A percentile compares a stretch with the other conserved stretches of the same genome.
Evolutionary conservation across 2,113 vertebrate species (phyloP).

Genomic region (Mustelus asterias): DNA sequence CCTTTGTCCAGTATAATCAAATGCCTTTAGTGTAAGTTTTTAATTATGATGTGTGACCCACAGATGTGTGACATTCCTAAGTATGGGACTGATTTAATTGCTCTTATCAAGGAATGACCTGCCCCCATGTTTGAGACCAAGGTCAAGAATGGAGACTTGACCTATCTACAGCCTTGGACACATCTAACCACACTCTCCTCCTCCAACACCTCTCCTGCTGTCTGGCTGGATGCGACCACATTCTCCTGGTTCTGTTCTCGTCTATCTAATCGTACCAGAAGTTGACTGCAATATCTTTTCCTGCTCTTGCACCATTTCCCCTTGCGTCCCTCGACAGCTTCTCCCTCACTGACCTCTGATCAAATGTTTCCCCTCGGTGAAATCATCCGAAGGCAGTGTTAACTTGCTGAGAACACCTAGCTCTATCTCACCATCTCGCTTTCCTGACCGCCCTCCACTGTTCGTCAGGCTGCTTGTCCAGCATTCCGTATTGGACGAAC

Average conservation of each 20-base stretch:
- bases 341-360: too few relatives aligned
- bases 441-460: too few relatives aligned
- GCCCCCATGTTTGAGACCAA: too few relatives aligned
- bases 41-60: too few relatives aligned
- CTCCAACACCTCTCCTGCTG: neutral
- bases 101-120: neutral
- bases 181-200: neutral
- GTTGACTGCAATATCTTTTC: neutral
- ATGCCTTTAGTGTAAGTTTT: neutral
- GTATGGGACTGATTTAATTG: neutral
- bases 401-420: neutral
- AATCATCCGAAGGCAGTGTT: neutral
- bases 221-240: neutral
- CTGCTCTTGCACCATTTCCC: neutral
- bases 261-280: neutral
- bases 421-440: neutral
- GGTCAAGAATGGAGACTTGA: neutral
- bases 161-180: neutral
- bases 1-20: neutral
- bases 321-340: too few relatives aligned
- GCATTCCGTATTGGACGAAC: neutral
- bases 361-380: neutral
- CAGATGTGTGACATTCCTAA: neutral
- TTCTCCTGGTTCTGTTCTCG: too few relatives aligned
- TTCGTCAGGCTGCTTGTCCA: neutral